phyloP scores from a whole-genome alignment of 64 coral and sea anemone species.

The Montipora cactus region DNA sequence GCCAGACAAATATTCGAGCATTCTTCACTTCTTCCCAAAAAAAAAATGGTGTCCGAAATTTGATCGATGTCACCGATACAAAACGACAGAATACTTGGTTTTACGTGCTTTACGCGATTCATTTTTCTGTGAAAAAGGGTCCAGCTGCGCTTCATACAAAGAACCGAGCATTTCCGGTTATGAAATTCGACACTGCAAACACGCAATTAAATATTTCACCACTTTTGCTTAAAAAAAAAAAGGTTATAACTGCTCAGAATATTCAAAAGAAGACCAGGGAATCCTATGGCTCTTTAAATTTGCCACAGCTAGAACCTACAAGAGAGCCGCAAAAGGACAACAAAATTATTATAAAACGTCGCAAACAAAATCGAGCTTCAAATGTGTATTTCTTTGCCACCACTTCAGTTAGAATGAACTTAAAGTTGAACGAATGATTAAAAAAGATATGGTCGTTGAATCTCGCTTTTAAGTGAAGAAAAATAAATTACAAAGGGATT shows the following conservation, averaged over 20 bases:
- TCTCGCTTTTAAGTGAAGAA: neutral
- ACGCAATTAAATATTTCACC: neutral
- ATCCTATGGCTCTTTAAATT: neutral
- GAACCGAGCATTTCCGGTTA: conserved; percentile 23
- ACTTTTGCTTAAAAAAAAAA: neutral
- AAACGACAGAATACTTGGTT: neutral
- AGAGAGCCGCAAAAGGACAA: neutral
- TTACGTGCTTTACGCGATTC: neutral
- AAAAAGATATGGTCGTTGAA: neutral
- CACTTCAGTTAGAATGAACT: neutral
- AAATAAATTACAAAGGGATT: neutral
- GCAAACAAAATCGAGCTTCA: neutral
- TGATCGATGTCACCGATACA: too few species aligned
- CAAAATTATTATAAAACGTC: neutral
- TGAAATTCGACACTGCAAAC: conserved; percentile 4
- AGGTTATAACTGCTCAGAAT: neutral
- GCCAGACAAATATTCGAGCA: neutral
- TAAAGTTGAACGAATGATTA: too few species aligned
- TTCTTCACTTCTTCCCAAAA: neutral
- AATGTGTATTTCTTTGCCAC: neutral
- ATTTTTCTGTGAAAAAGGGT: conserved; percentile 4
- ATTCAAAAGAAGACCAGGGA: neutral
- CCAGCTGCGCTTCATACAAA: neutral
- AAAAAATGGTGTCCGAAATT: too few species aligned
- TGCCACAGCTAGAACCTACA: neutral